phyloP scores from a whole-genome alignment of 2,888 invertebrate genomes.

The Cantharis flavilabris region DNA sequence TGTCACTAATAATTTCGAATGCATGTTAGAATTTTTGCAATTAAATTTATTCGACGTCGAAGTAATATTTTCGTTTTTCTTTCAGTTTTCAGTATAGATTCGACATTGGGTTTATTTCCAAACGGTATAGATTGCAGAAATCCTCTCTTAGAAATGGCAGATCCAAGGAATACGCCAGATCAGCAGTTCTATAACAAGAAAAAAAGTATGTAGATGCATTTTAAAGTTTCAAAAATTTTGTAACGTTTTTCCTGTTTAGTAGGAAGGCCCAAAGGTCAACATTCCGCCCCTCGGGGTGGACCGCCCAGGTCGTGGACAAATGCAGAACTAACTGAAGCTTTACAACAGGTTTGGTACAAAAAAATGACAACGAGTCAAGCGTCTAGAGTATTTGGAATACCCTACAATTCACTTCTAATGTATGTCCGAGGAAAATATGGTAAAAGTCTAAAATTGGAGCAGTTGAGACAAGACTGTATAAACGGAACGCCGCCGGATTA shows the following conservation, averaged over 20 bases:
- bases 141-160: conserved; percentile 76
- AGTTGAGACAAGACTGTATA: conserved; percentile 86
- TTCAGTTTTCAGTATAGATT: conserved; percentile 76
- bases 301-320: conserved; percentile 93
- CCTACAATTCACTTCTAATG: conserved; percentile 91
- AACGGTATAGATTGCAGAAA: conserved; percentile 76
- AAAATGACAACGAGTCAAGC: conserved; percentile 94
- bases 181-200: conserved; percentile 71
- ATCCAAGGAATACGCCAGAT: conserved; percentile 70
- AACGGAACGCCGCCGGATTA: conserved; percentile 64
- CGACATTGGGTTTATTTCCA: conserved; percentile 74
- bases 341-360: conserved; percentile 94
- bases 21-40: neutral
- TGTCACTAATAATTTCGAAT: neutral
- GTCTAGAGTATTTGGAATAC: conserved; percentile 87
- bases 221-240: neutral
- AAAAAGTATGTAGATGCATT: conserved; percentile 71
- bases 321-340: conserved; percentile 85
- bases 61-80: conserved; percentile 31
- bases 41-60: neutral
- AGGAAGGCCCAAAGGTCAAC: conserved; percentile 87
- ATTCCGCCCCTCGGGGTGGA: conserved; percentile 87
- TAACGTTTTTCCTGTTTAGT: conserved; percentile 58
- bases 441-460: conserved; percentile 87
- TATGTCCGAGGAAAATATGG: conserved; percentile 92